phyloP scores from a whole-genome alignment of 2,113 vertebrate species.

The Istiophorus platypterus region DNA sequence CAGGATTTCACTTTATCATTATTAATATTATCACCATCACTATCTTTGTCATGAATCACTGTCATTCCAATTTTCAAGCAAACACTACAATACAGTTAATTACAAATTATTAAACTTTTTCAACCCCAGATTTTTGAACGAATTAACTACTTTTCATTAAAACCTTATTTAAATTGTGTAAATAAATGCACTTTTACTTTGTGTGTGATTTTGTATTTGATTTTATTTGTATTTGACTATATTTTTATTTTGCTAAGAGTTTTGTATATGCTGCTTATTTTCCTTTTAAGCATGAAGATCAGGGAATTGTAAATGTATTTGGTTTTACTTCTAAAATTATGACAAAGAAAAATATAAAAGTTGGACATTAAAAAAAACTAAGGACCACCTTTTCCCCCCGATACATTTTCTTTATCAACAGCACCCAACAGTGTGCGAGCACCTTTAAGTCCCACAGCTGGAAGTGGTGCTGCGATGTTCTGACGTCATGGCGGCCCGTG shows the following conservation, averaged over 20 bases:
- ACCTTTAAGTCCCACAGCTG: neutral
- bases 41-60: neutral
- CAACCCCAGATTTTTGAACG: neutral
- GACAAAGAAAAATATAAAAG: neutral
- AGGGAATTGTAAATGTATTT: neutral
- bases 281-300: neutral
- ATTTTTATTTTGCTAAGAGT: neutral
- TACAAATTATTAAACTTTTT: neutral
- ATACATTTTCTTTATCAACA: no score
- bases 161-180: neutral
- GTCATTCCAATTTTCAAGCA: neutral
- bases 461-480: neutral
- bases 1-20: no score
- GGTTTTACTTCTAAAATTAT: neutral
- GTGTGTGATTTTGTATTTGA: neutral
- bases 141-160: neutral
- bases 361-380: neutral
- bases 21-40: no score
- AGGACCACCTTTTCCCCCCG: neutral
- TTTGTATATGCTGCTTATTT: neutral
- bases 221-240: neutral
- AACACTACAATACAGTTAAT: neutral
- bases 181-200: neutral
- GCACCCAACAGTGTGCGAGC: neutral
- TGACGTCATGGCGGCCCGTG: slow-evolving; percentile 65